Evolutionary conservation across 2,113 vertebrate genomes (phyloP).

Genomic region (Semnornis frantzii): DNA sequence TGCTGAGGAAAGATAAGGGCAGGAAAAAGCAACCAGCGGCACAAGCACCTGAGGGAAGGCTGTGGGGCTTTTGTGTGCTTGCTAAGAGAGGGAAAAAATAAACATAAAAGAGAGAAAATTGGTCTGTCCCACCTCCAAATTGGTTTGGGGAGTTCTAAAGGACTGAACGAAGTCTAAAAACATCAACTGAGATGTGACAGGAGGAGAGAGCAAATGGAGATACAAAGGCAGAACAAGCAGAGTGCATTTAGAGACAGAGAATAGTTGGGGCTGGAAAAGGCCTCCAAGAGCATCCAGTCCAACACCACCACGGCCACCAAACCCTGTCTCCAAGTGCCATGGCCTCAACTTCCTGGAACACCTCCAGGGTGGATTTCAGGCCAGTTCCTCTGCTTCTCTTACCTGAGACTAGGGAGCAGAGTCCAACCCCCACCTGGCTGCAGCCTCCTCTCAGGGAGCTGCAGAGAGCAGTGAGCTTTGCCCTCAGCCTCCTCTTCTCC

Average conservation of each 20-base stretch:
- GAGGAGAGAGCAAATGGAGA: background rate
- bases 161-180: background rate
- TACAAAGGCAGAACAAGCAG: background rate
- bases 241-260: background rate
- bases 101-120: background rate
- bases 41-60: background rate
- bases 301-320: no score
- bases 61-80: background rate
- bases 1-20: constrained; percentile 17
- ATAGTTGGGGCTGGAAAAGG: no score
- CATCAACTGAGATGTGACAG: background rate
- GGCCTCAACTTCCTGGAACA: no score
- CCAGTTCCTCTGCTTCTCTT: no score
- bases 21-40: background rate
- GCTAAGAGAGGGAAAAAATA: background rate
- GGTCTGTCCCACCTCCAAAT: background rate
- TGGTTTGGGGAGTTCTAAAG: background rate
- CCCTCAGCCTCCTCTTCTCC: no score
- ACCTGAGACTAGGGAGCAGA: no score
- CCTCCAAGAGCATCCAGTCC: no score
- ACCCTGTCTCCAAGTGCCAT: no score
- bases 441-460: no score
- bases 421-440: no score
- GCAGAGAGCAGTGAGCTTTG: no score
- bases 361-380: no score